Conservation (phyloP, 2,888 invertebrate species). For the Eugnorisma glareosa region DNA sequence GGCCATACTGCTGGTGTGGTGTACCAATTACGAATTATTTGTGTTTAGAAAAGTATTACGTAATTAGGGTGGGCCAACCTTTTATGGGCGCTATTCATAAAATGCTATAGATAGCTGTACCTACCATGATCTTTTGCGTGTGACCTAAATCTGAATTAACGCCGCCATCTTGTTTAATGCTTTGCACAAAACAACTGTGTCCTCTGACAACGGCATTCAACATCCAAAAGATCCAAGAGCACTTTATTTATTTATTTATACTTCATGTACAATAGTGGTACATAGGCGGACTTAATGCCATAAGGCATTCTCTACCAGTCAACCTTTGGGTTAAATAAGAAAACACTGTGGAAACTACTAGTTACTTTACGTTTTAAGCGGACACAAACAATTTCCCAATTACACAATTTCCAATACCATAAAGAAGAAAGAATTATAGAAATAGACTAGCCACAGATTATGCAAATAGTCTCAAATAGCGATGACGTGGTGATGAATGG, state of each 20-base stretch:
- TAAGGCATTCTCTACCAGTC: too few species aligned
- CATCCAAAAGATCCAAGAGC: neutral
- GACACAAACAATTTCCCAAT: too few species aligned
- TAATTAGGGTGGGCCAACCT: neutral
- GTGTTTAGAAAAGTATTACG: neutral
- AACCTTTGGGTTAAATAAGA: too few species aligned
- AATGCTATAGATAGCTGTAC: neutral
- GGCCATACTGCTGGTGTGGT: too few species aligned
- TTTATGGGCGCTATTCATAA: neutral
- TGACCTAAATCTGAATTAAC: neutral
- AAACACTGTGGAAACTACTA: too few species aligned
- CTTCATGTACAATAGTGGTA: too few species aligned
- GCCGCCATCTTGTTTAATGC: neutral
- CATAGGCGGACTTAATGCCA: too few species aligned
- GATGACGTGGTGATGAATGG: constrained; percentile 58
- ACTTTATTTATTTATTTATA: too few species aligned
- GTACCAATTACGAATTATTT: too few species aligned
- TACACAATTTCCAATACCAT: neutral
- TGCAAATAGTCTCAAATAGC: constrained; percentile 55
- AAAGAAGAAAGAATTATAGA: neutral
- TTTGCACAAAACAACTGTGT: neutral
- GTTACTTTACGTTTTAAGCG: too few species aligned
- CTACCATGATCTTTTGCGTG: neutral
- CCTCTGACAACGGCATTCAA: neutral
- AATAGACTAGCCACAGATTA: constrained; percentile 2